Evolutionary conservation across 1,140 invertebrate genomes (phyloP).

Genomic region (Drosophila seguyi): DNA sequence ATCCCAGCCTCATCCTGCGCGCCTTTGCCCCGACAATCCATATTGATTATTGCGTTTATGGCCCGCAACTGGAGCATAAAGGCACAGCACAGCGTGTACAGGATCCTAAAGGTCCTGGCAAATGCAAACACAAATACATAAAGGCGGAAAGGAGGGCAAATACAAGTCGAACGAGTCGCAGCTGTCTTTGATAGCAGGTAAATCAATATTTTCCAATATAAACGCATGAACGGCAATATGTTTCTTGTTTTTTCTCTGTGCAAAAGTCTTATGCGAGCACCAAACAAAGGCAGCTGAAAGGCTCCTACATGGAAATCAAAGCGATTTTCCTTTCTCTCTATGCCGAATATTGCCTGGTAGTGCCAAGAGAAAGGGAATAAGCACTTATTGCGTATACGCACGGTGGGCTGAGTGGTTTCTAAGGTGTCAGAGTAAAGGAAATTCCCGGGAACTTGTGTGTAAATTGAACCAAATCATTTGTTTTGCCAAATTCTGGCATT

Average conservation of each 20-base stretch:
- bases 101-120: constrained; percentile 36
- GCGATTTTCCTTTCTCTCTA: constrained; percentile 14
- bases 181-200: constrained; percentile 80
- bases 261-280: constrained; percentile 32
- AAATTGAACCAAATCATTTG: too few relatives aligned
- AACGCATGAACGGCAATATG: constrained; percentile 66
- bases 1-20: not conserved
- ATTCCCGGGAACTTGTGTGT: not conserved
- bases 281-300: constrained; percentile 53
- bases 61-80: constrained; percentile 55
- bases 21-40: constrained; percentile 46
- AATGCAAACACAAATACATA: constrained; percentile 35
- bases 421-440: not conserved
- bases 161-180: constrained; percentile 48
- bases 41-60: constrained; percentile 81
- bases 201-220: constrained; percentile 82
- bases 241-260: constrained; percentile 16
- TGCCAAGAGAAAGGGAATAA: not conserved
- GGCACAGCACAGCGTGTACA: constrained; percentile 16
- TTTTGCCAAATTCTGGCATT: not conserved
- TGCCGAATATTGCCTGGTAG: constrained; percentile 6
- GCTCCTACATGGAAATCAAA: constrained; percentile 39
- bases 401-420: not conserved
- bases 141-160: constrained; percentile 18
- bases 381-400: constrained; percentile 31